Conservation (phyloP, 2,113 vertebrate genomes). For the Odocoileus hemionus region DNA sequence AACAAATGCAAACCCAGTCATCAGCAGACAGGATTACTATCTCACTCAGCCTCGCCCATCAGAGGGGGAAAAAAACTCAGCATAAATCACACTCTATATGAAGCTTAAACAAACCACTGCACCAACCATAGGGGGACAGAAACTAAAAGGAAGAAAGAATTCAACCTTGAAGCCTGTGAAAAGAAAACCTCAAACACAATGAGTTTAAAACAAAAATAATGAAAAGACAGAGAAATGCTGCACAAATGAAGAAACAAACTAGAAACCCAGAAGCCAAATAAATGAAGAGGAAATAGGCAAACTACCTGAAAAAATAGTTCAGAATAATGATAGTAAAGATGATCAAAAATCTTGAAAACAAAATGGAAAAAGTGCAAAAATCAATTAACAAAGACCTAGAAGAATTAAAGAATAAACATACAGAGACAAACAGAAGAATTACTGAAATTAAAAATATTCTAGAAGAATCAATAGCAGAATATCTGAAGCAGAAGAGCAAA, state of each 20-base stretch:
- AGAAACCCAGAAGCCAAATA: not conserved
- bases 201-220: not conserved
- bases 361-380: not conserved
- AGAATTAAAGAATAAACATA: not conserved
- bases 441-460: not conserved
- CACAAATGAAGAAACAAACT: not conserved
- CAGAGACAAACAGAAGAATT: not conserved
- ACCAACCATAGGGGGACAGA: not conserved
- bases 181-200: not conserved
- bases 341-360: not conserved
- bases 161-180: not conserved
- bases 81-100: not conserved
- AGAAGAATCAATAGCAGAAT: not conserved
- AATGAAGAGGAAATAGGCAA: not conserved
- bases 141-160: not conserved
- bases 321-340: not conserved
- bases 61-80: rapidly evolving
- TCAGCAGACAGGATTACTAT: not conserved
- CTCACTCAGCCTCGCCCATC: not conserved
- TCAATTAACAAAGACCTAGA: not conserved
- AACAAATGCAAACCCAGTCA: not conserved
- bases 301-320: not conserved
- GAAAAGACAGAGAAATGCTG: not conserved
- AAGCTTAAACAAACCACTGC: not conserved
- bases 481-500: not conserved